Conservation (phyloP, 2,113 vertebrate genomes). For the Garra rufa region DNA sequence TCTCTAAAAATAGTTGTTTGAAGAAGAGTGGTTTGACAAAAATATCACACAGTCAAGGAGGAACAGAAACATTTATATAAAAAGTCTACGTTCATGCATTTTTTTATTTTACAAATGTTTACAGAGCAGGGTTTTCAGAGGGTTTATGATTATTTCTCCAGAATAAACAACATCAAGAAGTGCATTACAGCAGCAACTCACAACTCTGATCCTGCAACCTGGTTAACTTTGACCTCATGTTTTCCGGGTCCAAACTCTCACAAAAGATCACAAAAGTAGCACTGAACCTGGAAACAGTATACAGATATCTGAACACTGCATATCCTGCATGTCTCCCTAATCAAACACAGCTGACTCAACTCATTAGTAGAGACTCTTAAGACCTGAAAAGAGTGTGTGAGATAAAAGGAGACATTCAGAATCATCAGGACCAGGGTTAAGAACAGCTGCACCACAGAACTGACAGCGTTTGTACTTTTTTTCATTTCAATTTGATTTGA, state of each 20-base stretch:
- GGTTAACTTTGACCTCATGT: too few species aligned
- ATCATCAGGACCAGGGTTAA: too few species aligned
- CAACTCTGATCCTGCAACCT: not conserved
- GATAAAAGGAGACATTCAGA: too few species aligned
- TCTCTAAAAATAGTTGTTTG: not conserved
- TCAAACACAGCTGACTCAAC: too few species aligned
- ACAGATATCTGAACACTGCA: too few species aligned
- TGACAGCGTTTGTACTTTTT: too few species aligned
- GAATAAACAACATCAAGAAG: conserved; percentile 4
- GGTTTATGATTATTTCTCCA: not conserved
- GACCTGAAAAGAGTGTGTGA: too few species aligned
- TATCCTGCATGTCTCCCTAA: too few species aligned
- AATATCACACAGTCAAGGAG: not conserved
- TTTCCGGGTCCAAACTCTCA: too few species aligned
- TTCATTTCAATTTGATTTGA: too few species aligned
- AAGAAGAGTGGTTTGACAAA: not conserved
- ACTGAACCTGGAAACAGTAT: not conserved
- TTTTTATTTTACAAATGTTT: conserved; percentile 26
- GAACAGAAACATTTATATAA: conserved; percentile 17
- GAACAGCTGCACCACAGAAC: too few species aligned
- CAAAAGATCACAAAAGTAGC: not conserved
- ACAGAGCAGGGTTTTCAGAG: not conserved
- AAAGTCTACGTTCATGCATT: not conserved
- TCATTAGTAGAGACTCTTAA: too few species aligned
- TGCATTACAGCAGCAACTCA: not conserved